These are phyloP conservation scores for Apis dorsata DNA, from an alignment of 1,140 invertebrate genomes.

Conservation along the genomic window DNA sequence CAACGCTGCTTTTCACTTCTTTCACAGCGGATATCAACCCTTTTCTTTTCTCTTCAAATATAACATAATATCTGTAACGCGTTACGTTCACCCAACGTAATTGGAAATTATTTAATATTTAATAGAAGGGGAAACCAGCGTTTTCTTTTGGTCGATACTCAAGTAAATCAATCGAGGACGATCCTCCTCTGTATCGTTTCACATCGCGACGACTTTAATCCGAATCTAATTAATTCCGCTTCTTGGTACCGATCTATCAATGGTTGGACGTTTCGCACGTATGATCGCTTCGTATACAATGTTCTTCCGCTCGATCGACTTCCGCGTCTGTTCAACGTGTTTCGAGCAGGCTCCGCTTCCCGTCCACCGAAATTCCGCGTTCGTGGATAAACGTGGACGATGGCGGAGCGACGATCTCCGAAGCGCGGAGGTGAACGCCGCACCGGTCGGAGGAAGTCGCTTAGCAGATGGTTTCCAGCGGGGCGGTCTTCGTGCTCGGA, in stretches of 20 bases:
- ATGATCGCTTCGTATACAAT: slow-evolving; percentile 26
- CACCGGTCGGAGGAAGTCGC: background rate
- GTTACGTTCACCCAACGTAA: too few species aligned
- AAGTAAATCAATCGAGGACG: too few species aligned
- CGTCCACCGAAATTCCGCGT: background rate
- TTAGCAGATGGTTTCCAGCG: slow-evolving; percentile 82
- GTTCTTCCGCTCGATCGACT: slow-evolving; percentile 1
- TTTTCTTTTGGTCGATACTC: too few species aligned
- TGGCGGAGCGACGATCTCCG: background rate
- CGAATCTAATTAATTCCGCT: too few species aligned
- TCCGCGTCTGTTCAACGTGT: background rate
- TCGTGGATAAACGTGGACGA: background rate
- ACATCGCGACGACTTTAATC: too few species aligned
- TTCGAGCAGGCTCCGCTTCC: background rate
- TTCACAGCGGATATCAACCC: too few species aligned
- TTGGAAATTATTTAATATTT: too few species aligned
- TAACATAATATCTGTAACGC: too few species aligned
- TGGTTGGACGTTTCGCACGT: background rate
- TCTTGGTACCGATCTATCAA: background rate
- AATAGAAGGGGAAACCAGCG: too few species aligned
- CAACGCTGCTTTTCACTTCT: too few species aligned
- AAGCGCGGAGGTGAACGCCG: slow-evolving; percentile 5
- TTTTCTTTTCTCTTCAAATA: too few species aligned
- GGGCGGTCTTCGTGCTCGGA: slow-evolving; percentile 83
- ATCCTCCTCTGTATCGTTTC: too few species aligned